Conservation (phyloP, 2,888 invertebrate genomes). For the Drosophila nigritarsus region DNA sequence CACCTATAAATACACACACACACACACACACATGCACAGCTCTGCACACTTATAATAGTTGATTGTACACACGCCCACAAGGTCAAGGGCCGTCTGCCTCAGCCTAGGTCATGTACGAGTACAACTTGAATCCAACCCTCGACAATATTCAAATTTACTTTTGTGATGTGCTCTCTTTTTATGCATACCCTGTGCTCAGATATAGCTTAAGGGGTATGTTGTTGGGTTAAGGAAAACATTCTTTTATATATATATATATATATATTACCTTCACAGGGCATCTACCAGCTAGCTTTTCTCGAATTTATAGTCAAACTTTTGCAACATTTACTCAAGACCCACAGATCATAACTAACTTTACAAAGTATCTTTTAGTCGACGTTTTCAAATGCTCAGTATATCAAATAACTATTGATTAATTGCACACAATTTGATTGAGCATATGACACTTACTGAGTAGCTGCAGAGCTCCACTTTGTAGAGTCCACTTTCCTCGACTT, state of each 20-base stretch:
- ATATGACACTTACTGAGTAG: too few relatives aligned
- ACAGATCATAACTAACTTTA: neutral
- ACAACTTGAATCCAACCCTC: slow-evolving; percentile 54
- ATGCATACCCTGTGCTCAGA: slow-evolving; percentile 33
- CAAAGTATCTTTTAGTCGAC: too few relatives aligned
- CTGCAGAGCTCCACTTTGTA: too few relatives aligned
- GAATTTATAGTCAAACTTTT: neutral
- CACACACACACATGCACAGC: neutral
- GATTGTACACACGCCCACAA: slow-evolving; percentile 52
- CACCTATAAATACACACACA: slow-evolving; percentile 8
- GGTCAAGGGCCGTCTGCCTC: slow-evolving; percentile 72
- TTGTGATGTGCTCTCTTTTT: slow-evolving; percentile 1
- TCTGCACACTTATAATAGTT: slow-evolving; percentile 14
- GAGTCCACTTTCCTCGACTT: neutral
- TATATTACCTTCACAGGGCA: neutral
- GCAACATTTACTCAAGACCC: accelerated
- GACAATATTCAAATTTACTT: slow-evolving; percentile 50
- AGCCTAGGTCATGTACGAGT: slow-evolving; percentile 68
- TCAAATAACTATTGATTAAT: too few relatives aligned
- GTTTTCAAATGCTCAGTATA: too few relatives aligned
- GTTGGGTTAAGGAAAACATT: neutral
- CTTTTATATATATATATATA: neutral
- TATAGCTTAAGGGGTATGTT: neutral
- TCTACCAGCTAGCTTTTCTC: neutral
- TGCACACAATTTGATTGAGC: too few relatives aligned